Evolutionary conservation across 2,797 vertebrate genomes (phyloP), one percentile per base, ranked within the genome.

Genomic region (Alfaro cultratus): DNA sequence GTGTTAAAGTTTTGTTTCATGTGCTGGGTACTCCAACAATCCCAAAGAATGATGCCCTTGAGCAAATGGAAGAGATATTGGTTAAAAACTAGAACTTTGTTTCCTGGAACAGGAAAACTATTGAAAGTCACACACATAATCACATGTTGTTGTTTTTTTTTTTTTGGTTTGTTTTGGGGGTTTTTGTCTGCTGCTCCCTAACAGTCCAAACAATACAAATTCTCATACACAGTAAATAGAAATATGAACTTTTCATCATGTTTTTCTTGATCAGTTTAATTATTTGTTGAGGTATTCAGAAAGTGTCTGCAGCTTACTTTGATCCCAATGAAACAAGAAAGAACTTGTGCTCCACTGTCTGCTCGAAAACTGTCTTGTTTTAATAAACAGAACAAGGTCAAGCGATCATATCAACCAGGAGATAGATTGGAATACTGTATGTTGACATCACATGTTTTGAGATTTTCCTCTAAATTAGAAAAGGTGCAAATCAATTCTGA

Each of bases 61-160:
- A 12, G 13, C 18, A 41, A 68, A 7, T 68, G 81, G 78, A 53
- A 81, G 49, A 78, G 49, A 62, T 82, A 72, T 26, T 62, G 9
- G 74, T 64, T 85, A n/a, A 60, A 88, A 86, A 79, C 0, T 2
- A 80, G 43, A 91, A 46, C 53, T 85, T 47, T 9, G 87, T 85
- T 94, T 95, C 93, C 93, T 94, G 86, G 73, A 64, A 78, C 90
- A 93, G 95, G 94, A 95, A 95, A 87, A 82, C 72, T 72, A 78
- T 86, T 82, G 91, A 85, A 93, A 90, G 85, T 87, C 75, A 81
- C 80, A 86, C 79, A 78, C 26, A 7, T 64, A 26, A 39, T 43
- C 43, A 5, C 41, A 71, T 45, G 45, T 26, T 15, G 45, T 1
- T 15, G 3, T 45, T 45, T 45, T 45, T 46, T 46, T 46, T 15